These are phyloP conservation scores for Falco concolor DNA, from an alignment of 2,797 vertebrate species.

Conservation along the genomic window DNA sequence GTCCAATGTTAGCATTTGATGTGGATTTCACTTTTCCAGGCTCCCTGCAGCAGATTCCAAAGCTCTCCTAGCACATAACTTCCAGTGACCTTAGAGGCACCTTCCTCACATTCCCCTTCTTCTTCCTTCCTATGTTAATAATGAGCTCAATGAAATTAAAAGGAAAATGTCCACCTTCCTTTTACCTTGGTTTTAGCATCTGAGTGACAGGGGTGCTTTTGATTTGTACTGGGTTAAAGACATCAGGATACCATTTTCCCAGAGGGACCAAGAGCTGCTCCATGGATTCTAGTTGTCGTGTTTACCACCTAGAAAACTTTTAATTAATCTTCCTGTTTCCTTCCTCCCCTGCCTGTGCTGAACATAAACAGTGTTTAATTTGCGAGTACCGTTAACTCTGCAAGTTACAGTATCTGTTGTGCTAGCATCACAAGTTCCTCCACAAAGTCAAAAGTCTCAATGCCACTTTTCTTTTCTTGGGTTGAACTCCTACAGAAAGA, in stretches of 20 bases:
- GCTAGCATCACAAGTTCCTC: background rate
- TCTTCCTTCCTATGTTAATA: background rate
- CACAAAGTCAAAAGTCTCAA: background rate
- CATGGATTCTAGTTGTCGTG: background rate
- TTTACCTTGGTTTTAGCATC: background rate
- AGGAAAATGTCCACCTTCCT: background rate
- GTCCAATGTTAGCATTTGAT: background rate
- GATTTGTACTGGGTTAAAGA: background rate
- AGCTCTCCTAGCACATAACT: background rate
- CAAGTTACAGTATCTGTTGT: background rate
- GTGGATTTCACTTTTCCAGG: background rate
- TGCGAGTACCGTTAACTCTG: background rate
- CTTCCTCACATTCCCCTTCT: background rate
- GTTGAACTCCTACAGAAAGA: background rate
- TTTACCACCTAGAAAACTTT: background rate
- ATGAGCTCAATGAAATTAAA: background rate
- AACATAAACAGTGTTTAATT: background rate
- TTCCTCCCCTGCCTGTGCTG: background rate
- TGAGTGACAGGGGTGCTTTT: background rate
- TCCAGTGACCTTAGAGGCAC: background rate
- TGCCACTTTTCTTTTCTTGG: background rate
- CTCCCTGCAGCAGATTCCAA: background rate
- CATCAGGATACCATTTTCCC: background rate
- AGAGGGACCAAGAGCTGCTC: background rate
- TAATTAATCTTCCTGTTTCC: conserved; percentile 17